Evolutionary conservation across 2,113 vertebrate species (phyloP).

Genomic region (Oenanthe oenanthe): DNA sequence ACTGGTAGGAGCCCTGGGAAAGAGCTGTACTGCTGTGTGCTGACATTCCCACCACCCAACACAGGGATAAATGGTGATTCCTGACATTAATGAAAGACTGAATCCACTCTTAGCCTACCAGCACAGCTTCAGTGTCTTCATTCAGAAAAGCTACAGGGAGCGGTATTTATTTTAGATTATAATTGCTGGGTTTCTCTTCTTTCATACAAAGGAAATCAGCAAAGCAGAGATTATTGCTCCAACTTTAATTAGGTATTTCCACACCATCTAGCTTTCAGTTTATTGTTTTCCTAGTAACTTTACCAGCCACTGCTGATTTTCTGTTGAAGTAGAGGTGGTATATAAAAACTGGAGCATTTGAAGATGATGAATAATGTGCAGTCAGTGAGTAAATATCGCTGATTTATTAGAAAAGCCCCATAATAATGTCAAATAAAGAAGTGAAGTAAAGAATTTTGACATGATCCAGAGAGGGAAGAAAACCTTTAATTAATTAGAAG

Average conservation of each 20-base stretch:
- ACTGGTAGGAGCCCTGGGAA: accelerated
- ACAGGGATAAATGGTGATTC: not conserved
- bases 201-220: not conserved
- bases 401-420: not conserved
- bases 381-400: not conserved
- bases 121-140: not conserved
- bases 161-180: not conserved
- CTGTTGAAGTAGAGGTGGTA: not conserved
- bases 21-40: accelerated
- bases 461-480: not conserved
- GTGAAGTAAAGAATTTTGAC: not conserved
- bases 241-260: conserved; percentile 18
- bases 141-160: not conserved
- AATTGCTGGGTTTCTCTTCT: not conserved
- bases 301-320: not conserved
- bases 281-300: not conserved
- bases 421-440: not conserved
- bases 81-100: not conserved
- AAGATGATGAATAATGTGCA: not conserved
- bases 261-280: not conserved
- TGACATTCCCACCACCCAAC: not conserved
- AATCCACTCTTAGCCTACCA: not conserved
- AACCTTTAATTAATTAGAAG: not conserved
- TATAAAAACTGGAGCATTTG: not conserved
- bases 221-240: conserved; percentile 14